Conservation (phyloP, 2,888 invertebrate genomes). For the Macrophya annulata region DNA sequence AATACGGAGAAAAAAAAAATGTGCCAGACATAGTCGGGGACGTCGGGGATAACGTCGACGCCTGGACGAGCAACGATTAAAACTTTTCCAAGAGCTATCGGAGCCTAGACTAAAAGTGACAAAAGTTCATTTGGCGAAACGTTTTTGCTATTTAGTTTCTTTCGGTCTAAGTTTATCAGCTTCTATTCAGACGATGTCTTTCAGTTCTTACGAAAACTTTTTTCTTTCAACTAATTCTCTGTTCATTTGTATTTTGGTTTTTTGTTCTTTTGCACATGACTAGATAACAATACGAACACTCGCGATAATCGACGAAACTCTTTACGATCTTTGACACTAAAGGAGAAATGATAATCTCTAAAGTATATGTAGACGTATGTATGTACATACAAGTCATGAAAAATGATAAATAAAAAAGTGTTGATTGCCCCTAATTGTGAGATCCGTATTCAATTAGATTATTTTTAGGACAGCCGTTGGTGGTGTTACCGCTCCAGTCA, state of each 20-base stretch:
- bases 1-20: constrained; percentile 58
- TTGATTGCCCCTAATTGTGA: constrained; percentile 37
- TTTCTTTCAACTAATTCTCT: background rate
- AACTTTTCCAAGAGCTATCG: constrained; percentile 74
- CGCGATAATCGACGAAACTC: background rate
- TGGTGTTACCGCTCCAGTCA: background rate
- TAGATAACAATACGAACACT: background rate
- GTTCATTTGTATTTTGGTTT: background rate
- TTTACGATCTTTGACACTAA: background rate
- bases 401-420: background rate
- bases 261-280: background rate
- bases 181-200: background rate
- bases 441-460: constrained; percentile 25
- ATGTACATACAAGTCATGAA: background rate
- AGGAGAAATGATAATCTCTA: background rate
- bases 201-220: background rate
- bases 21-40: constrained; percentile 59
- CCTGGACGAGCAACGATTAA: constrained; percentile 72
- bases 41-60: constrained; percentile 59
- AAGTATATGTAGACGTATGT: background rate
- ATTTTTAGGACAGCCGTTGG: constrained; percentile 6
- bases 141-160: background rate
- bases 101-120: constrained; percentile 73
- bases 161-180: background rate
- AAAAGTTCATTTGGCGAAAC: constrained; percentile 64